A percentile compares a stretch with the other conserved stretches of the same genome.
These are phyloP conservation scores for Amblyopsis rosae DNA, from an alignment of 2,113 vertebrate genomes.

Conservation along the genomic window DNA sequence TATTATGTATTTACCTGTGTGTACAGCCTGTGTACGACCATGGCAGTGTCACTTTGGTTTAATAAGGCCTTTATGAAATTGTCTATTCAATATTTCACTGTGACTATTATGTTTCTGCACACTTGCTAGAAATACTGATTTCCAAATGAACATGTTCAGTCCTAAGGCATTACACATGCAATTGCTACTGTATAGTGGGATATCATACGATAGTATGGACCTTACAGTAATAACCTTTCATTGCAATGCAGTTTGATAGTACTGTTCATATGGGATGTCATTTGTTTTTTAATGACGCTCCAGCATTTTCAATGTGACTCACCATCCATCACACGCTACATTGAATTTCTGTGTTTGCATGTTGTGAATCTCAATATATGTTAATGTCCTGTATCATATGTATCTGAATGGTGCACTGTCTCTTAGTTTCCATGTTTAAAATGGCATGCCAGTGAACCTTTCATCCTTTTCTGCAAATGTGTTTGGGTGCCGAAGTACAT, in stretches of 20 bases:
- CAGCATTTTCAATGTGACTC: slow-evolving; percentile 1
- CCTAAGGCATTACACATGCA: not conserved
- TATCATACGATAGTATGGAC: no score
- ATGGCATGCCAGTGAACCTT: not conserved
- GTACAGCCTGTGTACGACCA: not conserved
- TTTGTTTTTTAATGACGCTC: not conserved
- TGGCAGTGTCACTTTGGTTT: slow-evolving; percentile 8
- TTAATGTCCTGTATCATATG: not conserved
- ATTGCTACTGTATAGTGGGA: no score
- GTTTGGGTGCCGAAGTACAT: not conserved
- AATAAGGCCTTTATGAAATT: slow-evolving; percentile 6
- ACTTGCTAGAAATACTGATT: not conserved
- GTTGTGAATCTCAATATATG: not conserved
- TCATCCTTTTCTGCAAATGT: not conserved
- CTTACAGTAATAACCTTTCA: no score
- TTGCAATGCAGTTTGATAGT: no score
- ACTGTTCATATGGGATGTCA: no score
- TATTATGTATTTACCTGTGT: slow-evolving; percentile 10
- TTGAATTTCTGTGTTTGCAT: slow-evolving; percentile 1
- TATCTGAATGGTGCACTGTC: not conserved
- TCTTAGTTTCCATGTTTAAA: not conserved
- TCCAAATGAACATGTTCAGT: not conserved
- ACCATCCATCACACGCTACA: not conserved
- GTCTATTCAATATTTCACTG: slow-evolving; percentile 15
- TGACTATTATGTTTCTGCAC: slow-evolving; percentile 14